Percentiles rank a stretch among this genome's conserved stretches.
Evolutionary conservation across 92 coral and sea anemone species (phyloP).

Genomic region (Chrysogorgia sp.): DNA sequence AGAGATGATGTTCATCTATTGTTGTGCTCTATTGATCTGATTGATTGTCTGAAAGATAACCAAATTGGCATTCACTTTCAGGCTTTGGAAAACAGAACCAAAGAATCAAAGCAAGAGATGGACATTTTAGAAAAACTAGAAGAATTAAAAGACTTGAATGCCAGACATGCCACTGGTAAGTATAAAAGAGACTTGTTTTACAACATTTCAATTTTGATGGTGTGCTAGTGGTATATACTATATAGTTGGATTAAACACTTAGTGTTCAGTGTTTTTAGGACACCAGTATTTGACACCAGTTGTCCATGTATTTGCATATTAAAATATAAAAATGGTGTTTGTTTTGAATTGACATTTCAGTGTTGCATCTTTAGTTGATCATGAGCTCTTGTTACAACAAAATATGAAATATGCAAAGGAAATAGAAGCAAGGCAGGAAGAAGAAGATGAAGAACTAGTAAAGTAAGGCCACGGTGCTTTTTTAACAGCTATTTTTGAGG

Average conservation of each 20-base stretch:
- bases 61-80: constrained; percentile 11
- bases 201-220: not conserved
- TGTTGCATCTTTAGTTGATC: constrained; percentile 71
- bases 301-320: too few species aligned
- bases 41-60: too few species aligned
- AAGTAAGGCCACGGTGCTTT: constrained; percentile 57
- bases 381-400: constrained; percentile 70
- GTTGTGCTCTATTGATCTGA: too few species aligned
- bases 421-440: constrained; percentile 72
- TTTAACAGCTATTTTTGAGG: not conserved
- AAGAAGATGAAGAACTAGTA: constrained; percentile 91
- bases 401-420: constrained; percentile 80
- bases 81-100: constrained; percentile 98
- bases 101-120: constrained; percentile 99
- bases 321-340: too few species aligned
- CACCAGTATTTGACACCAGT: too few species aligned
- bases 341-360: too few species aligned
- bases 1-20: not conserved
- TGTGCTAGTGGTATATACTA: too few species aligned
- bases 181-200: not conserved
- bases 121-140: constrained; percentile 94
- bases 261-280: too few species aligned
- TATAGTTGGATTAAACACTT: too few species aligned
- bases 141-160: constrained; percentile 88
- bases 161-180: constrained; percentile 89